Evolutionary conservation across 2,888 invertebrate genomes (phyloP), one percentile per base, ranked within the genome.

Genomic region (Spicauda simplicius): DNA sequence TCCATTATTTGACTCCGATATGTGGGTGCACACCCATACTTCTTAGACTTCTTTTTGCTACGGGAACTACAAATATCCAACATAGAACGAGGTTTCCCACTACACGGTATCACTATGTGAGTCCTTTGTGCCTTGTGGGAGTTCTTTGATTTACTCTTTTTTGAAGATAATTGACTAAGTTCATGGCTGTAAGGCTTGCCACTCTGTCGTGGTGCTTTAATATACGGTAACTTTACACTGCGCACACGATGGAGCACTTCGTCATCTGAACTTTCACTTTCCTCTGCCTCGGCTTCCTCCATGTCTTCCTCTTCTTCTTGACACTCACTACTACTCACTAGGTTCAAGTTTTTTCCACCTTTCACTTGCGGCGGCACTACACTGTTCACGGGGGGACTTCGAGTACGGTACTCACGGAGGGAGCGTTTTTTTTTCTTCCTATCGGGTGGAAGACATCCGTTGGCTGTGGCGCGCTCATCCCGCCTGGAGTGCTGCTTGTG

Each of bases 1-100:
- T 95, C 95, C 74, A 95, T 94, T 76, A 95, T 94, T 85, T 95
- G 94, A 82, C 95, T 95, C 74, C 92, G 93, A 86, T 95, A 95
- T 75, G 93, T 94, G 75, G 92, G 79, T 71, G 82, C 81, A 76
- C 80, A 78, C 70, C 90, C 90, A 75, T 83, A 82, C 80, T 90
- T 91, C 81, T 90, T 91, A 6, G 88, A 88, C 77, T 93, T 91
- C 84, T 91, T 92, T 87, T 92, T 93, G 80, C 87, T 91, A 79
- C 86, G 87, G 64, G 91, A 90, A 87, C 86, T 85, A 83, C 91
- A 87, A 77, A 93, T 90, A 74, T 84, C 87, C 83, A 93, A 80
- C 93, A 93, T 93, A 16, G 93, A 90, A 60, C 93, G 87, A 64
- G 93, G 93, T 79, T 93, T 93, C 64, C 93, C 93, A 84, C 91